These are phyloP conservation scores for Diaperis boleti DNA, from an alignment of 2,888 invertebrate species.

Conservation along the genomic window DNA sequence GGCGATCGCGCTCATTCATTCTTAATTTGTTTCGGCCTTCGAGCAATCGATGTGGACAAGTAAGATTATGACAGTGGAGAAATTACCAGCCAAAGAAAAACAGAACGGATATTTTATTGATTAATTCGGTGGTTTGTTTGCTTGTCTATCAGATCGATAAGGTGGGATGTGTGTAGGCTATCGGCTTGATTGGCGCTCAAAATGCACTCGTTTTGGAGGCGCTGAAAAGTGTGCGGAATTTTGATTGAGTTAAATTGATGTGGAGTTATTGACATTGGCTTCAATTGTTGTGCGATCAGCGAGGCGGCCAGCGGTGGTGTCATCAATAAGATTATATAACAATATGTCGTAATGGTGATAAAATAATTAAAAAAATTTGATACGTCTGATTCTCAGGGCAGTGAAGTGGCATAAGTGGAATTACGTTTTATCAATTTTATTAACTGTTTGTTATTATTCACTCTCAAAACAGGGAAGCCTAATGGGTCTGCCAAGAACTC, in stretches of 20 bases:
- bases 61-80: neutral
- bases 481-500: too few relatives aligned
- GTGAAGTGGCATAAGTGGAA: too few relatives aligned
- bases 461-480: too few relatives aligned
- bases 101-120: constrained; percentile 5
- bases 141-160: constrained; percentile 13
- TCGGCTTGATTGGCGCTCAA: neutral
- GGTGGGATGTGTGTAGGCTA: constrained; percentile 10
- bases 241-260: constrained; percentile 5
- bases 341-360: too few relatives aligned
- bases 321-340: too few relatives aligned
- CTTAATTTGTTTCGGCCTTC: constrained; percentile 2
- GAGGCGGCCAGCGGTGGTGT: neutral
- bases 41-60: neutral
- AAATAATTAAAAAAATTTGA: too few relatives aligned
- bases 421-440: too few relatives aligned
- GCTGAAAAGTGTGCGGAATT: too few relatives aligned
- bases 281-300: constrained; percentile 5
- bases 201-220: too few relatives aligned
- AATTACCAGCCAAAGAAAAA: neutral
- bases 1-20: neutral
- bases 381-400: too few relatives aligned
- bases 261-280: constrained; percentile 12
- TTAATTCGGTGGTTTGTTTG: constrained; percentile 17
- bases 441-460: too few relatives aligned